These are phyloP conservation scores for Contarinia nasturtii DNA, from an alignment of 1,140 invertebrate genomes.

Conservation along the genomic window DNA sequence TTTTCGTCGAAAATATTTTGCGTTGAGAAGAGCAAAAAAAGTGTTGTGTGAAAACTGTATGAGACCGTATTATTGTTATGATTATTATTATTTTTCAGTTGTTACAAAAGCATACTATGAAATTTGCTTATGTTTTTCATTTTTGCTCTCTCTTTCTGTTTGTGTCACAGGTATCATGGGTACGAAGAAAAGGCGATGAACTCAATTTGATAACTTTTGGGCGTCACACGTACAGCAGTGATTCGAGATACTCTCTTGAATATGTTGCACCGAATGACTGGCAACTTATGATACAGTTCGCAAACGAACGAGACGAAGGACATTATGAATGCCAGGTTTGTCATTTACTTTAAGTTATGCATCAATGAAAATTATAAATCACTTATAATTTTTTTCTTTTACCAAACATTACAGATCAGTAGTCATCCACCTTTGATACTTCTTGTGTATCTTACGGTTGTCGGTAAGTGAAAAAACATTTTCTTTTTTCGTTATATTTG, in stretches of 20 bases:
- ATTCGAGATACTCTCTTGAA: conserved; percentile 50
- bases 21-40: no score
- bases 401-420: no score
- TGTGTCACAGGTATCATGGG: conserved; percentile 50
- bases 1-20: no score
- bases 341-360: not conserved
- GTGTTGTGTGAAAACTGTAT: no score
- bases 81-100: no score
- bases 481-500: not conserved
- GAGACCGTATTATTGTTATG: no score
- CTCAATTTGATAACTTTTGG: conserved; percentile 57
- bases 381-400: no score
- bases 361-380: no score
- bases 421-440: conserved; percentile 53
- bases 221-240: conserved; percentile 58
- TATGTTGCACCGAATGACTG: conserved; percentile 61
- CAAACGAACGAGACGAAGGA: conserved; percentile 52
- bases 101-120: not conserved
- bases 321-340: conserved; percentile 55
- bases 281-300: conserved; percentile 50
- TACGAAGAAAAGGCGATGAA: conserved; percentile 47
- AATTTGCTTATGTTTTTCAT: not conserved
- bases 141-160: not conserved
- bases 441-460: conserved; percentile 48
- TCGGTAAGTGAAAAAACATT: conserved; percentile 34